Evolutionary conservation across 2,113 vertebrate genomes (phyloP).

Genomic region (Chloroceryle aenea): DNA sequence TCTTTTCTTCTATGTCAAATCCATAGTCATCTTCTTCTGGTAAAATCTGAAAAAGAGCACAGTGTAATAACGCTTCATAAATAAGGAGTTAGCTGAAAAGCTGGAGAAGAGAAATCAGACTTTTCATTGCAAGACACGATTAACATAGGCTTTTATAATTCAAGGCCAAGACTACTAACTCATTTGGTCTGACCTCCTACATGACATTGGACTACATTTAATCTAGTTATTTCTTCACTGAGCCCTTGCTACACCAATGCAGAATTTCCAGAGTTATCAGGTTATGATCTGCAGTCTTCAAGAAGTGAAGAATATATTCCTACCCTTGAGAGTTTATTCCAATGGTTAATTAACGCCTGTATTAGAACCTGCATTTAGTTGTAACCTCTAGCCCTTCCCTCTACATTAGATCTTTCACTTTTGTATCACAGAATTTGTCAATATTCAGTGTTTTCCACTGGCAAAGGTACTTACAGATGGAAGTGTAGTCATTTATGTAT

Average conservation of each 20-base stretch:
- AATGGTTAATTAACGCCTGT: not conserved
- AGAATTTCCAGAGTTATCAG: not conserved
- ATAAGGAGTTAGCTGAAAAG: not conserved
- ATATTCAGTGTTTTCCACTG: not conserved
- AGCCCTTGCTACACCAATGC: not conserved
- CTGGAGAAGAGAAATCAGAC: not conserved
- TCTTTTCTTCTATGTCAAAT: slow-evolving; percentile 97
- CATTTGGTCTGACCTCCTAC: not conserved
- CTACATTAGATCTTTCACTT: not conserved
- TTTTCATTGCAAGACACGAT: not conserved
- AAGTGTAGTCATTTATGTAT: not conserved
- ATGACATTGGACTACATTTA: not conserved
- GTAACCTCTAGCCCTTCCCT: not conserved
- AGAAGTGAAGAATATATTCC: not conserved
- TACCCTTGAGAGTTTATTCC: not conserved
- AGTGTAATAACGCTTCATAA: not conserved
- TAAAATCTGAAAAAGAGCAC: slow-evolving; percentile 82
- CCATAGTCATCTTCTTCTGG: slow-evolving; percentile 96
- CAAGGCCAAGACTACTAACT: not conserved
- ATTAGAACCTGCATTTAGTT: not conserved
- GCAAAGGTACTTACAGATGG: not conserved
- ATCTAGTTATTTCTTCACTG: not conserved
- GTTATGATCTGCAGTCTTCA: not conserved
- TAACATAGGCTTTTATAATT: not conserved
- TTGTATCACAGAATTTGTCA: not conserved